Conservation (phyloP, 2,888 invertebrate species). For the Scaptodrosophila latifasciaeformis region DNA sequence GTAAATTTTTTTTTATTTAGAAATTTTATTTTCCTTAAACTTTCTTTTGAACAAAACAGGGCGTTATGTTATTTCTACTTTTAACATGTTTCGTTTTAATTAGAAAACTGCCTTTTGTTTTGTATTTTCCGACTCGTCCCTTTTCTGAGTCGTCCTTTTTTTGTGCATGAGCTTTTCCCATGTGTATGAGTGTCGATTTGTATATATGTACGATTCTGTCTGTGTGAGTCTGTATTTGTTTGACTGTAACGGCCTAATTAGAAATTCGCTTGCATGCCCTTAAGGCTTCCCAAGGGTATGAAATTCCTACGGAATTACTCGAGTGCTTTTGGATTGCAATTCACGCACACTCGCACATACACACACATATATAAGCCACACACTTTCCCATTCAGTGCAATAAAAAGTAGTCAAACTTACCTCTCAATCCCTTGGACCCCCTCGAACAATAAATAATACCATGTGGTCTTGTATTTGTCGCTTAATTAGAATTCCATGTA, state of each 20-base stretch:
- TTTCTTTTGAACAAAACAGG: neutral
- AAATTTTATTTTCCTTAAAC: neutral
- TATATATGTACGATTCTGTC: no score
- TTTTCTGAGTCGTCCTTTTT: no score
- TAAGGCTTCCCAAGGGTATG: neutral
- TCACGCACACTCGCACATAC: neutral
- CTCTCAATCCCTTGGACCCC: conserved; percentile 18
- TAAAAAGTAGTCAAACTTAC: conserved; percentile 14
- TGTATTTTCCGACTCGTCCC: conserved; percentile 5
- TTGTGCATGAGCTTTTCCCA: no score
- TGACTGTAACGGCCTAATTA: conserved; percentile 29
- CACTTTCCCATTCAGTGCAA: neutral
- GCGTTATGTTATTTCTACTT: conserved; percentile 9
- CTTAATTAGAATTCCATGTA: conserved; percentile 53
- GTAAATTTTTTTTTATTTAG: neutral
- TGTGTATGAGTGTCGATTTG: no score
- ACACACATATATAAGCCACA: neutral
- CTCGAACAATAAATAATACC: conserved; percentile 48
- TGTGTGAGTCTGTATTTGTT: neutral
- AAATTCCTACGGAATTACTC: no score
- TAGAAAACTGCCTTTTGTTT: conserved; percentile 37
- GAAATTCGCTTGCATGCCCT: conserved; percentile 18
- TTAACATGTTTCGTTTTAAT: conserved; percentile 39
- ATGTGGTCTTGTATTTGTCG: conserved; percentile 35
- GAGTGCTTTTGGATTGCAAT: neutral